phyloP scores from a whole-genome alignment of 30 jellyfish, hydroid and myxozoan species.

The Chironex yamaguchii region DNA sequence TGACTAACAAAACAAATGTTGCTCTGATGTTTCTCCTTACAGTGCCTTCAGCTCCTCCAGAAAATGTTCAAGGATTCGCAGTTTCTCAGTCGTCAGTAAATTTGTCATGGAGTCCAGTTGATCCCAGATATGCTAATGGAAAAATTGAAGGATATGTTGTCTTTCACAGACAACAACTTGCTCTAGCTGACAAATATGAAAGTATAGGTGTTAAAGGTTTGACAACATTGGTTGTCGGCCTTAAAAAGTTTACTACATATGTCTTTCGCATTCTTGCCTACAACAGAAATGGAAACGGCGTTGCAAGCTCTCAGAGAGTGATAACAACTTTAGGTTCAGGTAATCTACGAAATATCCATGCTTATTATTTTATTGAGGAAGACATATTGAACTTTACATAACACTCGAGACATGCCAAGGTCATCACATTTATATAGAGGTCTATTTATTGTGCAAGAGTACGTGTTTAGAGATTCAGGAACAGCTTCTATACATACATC shows the following conservation, averaged over 20 bases:
- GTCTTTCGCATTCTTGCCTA: constrained; percentile 68
- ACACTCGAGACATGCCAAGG: too few species aligned
- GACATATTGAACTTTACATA: too few species aligned
- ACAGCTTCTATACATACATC: too few species aligned
- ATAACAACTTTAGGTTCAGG: constrained; percentile 57
- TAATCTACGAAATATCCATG: too few species aligned
- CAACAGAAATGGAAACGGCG: constrained; percentile 78
- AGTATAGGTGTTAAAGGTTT: constrained; percentile 53
- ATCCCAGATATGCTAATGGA: constrained; percentile 30
- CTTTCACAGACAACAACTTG: constrained; percentile 45
- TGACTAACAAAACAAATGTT: too few species aligned
- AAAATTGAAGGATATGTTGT: constrained; percentile 64
- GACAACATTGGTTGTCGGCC: constrained; percentile 20
- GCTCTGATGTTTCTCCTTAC: not conserved
- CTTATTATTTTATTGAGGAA: too few species aligned
- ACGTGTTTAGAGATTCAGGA: too few species aligned
- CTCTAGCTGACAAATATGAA: constrained; percentile 38
- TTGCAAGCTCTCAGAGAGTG: constrained; percentile 50
- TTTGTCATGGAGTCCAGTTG: constrained; percentile 51
- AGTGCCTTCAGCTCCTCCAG: not conserved
- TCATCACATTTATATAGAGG: too few species aligned
- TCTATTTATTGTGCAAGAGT: too few species aligned
- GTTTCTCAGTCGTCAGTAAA: constrained; percentile 49
- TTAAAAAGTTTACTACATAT: constrained; percentile 68
- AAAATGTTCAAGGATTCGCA: not conserved